These are phyloP conservation scores for Leucoraja erinaceus DNA, from an alignment of 2,113 vertebrate species.

Conservation along the genomic window DNA sequence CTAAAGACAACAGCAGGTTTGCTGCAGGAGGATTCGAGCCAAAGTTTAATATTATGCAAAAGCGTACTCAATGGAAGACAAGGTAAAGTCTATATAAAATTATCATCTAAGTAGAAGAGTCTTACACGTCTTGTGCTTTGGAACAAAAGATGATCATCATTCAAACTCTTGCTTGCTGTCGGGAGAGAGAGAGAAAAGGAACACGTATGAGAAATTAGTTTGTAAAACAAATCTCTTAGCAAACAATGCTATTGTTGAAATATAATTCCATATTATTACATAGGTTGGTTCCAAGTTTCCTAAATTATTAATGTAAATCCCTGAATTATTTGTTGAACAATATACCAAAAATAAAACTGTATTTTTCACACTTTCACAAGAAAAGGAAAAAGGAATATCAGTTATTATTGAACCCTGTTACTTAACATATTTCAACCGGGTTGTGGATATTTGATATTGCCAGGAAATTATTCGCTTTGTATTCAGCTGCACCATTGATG, in stretches of 20 bases:
- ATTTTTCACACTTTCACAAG: background rate
- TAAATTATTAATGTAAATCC: background rate
- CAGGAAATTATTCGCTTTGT: background rate
- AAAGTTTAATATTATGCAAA: conserved; percentile 33
- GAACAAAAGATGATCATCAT: conserved; percentile 36
- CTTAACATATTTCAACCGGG: background rate
- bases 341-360: background rate
- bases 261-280: background rate
- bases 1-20: conserved; percentile 24
- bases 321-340: background rate
- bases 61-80: conserved; percentile 32
- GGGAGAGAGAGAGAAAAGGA: conserved; percentile 29
- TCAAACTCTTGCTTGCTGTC: conserved; percentile 38
- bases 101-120: conserved; percentile 35
- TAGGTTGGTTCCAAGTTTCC: background rate
- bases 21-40: conserved; percentile 28
- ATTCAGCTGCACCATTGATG: background rate
- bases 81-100: conserved; percentile 37
- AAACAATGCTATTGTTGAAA: background rate
- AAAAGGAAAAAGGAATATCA: background rate
- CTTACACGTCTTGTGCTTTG: conserved; percentile 31
- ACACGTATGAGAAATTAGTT: background rate
- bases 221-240: background rate
- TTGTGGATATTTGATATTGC: background rate
- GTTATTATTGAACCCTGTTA: background rate